Base-by-base conservation (phyloP, 2,888 invertebrate species). In the Lasioglossum pauxillum region DNA sequence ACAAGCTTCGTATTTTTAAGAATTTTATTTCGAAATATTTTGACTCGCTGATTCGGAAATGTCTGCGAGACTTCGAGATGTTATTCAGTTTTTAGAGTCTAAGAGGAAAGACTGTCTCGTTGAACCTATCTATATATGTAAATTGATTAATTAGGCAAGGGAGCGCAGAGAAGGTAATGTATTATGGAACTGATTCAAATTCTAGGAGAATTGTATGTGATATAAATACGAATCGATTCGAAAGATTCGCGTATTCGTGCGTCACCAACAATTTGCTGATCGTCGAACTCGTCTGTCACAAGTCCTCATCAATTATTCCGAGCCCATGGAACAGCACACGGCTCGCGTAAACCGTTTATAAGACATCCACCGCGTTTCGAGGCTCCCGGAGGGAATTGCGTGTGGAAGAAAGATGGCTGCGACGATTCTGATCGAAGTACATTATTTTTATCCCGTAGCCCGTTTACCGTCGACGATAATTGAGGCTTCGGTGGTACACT, bases 371-470 rank as follows among this genome's bases (percentile, higher is more conserved):
- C 71, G n/a, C 7, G 41, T 71, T 71, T 23, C 44, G 31, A n/a
- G 57, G 53, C 67, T 35, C 8, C 2, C 57, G 46, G 57, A 74
- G 27, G 12, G 67, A 67, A 73, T 67, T 64, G 73, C n/a, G 73
- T 14, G 46, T 16, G 23, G 49, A 53, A 44, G 60, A 84, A 74
- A 83, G 69, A 49, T 44, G 44, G 38, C 31, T 31, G 74, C 78
- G 82, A 83, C 72, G 71, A 77, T 53, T 69, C 46, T 41, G 74
- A 71, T 72, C 71, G 53, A 14, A 57, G 76, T 69, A 73, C 78
- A 88, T 89, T 89, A 89, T 84, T 89, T 86, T 79, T 72, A 78
- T 86, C 81, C 72, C 75, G 77, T 72, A 80, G 77, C 79, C 76
- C 82, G 80, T 64, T 79, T 78, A 75, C 27, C 67, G 77, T 46